These are phyloP conservation scores for Poecilia gillii DNA, from an alignment of 2,797 vertebrate species.

Conservation along the genomic window DNA sequence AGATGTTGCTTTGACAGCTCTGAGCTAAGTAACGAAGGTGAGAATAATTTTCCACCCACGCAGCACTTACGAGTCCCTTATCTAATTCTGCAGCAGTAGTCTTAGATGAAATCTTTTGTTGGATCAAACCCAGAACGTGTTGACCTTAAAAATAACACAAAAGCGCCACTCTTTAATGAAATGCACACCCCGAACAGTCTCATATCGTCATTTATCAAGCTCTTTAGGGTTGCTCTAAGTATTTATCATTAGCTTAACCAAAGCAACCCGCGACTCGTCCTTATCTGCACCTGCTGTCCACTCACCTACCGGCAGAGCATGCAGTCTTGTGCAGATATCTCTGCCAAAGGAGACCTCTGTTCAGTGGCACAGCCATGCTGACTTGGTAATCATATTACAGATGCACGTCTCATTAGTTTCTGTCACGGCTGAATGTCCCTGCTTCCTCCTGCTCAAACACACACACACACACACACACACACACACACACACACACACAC, in stretches of 20 bases:
- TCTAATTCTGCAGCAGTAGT: constrained; percentile 58
- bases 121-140: constrained; percentile 38
- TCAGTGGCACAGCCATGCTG: constrained; percentile 62
- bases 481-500: not conserved
- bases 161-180: constrained; percentile 17
- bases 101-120: constrained; percentile 45
- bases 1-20: constrained; percentile 59
- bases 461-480: constrained; percentile 12
- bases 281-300: constrained; percentile 6
- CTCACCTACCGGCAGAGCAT: constrained; percentile 25
- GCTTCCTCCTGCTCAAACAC: constrained; percentile 47
- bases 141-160: constrained; percentile 46
- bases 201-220: constrained; percentile 13
- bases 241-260: constrained; percentile 30
- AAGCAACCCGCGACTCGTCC: constrained; percentile 4
- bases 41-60: constrained; percentile 66
- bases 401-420: constrained; percentile 79
- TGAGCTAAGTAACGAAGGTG: constrained; percentile 62
- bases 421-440: constrained; percentile 75
- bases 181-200: constrained; percentile 15
- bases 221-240: constrained; percentile 12
- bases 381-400: constrained; percentile 81
- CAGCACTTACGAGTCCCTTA: constrained; percentile 61
- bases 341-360: constrained; percentile 29
- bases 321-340: constrained; percentile 56